Percentiles rank a stretch among this genome's conserved stretches.
Conservation (phyloP, 1,140 invertebrate species). For the Solen grandis region DNA sequence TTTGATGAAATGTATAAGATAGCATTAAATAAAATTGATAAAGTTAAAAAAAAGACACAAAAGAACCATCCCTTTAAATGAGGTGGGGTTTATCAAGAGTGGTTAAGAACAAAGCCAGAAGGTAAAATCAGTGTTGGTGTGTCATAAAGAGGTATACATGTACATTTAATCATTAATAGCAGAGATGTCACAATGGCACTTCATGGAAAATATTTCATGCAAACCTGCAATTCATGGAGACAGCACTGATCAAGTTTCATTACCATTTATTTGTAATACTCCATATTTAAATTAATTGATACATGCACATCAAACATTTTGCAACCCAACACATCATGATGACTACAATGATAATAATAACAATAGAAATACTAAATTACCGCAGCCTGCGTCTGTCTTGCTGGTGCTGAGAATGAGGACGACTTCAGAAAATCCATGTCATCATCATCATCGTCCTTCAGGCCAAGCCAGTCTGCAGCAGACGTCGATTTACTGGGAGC, state of each 20-base stretch:
- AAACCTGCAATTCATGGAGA: background rate
- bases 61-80: too few relatives aligned
- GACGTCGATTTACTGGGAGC: background rate
- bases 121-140: too few relatives aligned
- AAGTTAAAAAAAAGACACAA: too few relatives aligned
- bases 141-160: too few relatives aligned
- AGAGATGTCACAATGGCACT: background rate
- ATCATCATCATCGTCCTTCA: constrained; percentile 65
- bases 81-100: too few relatives aligned
- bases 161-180: too few relatives aligned
- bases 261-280: background rate
- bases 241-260: background rate
- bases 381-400: constrained; percentile 8
- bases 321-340: too few relatives aligned
- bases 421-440: constrained; percentile 42
- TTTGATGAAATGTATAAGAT: too few relatives aligned
- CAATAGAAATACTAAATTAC: constrained; percentile 13
- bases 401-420: constrained; percentile 41
- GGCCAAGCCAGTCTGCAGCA: constrained; percentile 65
- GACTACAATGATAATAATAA: too few relatives aligned
- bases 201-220: background rate
- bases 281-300: background rate
- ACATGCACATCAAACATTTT: background rate
- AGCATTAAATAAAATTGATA: too few relatives aligned
- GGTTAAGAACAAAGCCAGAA: too few relatives aligned